phyloP scores from a whole-genome alignment of 2,888 invertebrate genomes.

The Scelioninae gen. 1 region DNA sequence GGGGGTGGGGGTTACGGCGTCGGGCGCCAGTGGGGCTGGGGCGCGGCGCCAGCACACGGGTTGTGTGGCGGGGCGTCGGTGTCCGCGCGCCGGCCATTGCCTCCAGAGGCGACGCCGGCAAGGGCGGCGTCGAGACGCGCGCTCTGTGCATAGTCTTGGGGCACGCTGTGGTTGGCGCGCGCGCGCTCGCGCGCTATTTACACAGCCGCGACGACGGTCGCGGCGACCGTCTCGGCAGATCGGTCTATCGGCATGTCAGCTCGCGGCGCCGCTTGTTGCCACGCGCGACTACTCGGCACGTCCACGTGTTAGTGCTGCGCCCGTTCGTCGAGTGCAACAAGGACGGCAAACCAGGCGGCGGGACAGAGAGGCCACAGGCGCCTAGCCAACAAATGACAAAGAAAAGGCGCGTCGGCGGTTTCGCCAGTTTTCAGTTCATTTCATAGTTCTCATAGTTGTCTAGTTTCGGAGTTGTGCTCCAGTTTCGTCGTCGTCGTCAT shows the following conservation, averaged over 20 bases:
- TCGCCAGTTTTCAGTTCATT: no score
- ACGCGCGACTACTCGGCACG: conserved; percentile 58
- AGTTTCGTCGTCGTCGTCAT: no score
- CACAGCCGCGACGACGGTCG: conserved; percentile 58
- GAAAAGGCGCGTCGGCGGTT: conserved; percentile 54
- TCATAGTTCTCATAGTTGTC: no score
- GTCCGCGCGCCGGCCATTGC: no score
- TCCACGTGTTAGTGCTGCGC: conserved; percentile 62
- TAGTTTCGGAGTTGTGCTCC: no score
- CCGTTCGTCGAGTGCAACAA: conserved; percentile 25
- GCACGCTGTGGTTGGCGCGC: conserved; percentile 41
- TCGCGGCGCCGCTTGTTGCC: conserved; percentile 67
- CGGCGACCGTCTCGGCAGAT: conserved; percentile 57
- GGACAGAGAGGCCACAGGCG: conserved; percentile 26
- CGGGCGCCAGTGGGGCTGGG: no score
- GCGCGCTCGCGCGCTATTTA: conserved; percentile 58
- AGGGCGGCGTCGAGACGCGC: conserved; percentile 52
- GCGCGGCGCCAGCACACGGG: no score
- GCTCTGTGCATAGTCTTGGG: conserved; percentile 2
- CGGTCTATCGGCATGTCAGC: conserved; percentile 67
- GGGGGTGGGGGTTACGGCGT: no score
- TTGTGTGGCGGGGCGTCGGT: no score
- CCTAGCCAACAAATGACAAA: conserved; percentile 49
- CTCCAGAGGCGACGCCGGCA: conserved; percentile 37
- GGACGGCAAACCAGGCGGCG: conserved; percentile 19